phyloP scores from a whole-genome alignment of 2,113 vertebrate species.

The Embiotoca jacksoni region DNA sequence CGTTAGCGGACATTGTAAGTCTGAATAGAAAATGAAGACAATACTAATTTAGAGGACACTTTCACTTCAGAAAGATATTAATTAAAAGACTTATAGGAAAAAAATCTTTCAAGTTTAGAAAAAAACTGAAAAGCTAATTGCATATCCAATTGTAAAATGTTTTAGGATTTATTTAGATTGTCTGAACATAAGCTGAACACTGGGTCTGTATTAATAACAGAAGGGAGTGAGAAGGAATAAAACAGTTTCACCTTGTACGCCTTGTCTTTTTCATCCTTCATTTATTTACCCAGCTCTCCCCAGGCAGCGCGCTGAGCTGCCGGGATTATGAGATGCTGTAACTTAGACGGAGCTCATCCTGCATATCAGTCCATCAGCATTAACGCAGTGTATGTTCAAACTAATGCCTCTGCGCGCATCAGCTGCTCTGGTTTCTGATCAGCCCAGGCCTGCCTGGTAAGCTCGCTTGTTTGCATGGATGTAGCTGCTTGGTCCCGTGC shows the following conservation, averaged over 20 bases:
- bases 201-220: background rate
- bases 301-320: conserved; percentile 31
- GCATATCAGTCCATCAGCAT: conserved; percentile 60
- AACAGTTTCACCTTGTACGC: conserved; percentile 22
- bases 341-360: conserved; percentile 48
- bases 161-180: too few species aligned
- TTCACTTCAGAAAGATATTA: too few species aligned
- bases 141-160: too few species aligned
- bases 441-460: conserved; percentile 46
- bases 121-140: too few species aligned
- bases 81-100: too few species aligned
- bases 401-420: conserved; percentile 46
- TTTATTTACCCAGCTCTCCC: conserved; percentile 50
- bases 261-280: background rate
- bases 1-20: background rate
- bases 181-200: background rate
- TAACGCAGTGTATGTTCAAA: conserved; percentile 52
- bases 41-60: too few species aligned
- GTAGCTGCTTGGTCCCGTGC: conserved; percentile 29
- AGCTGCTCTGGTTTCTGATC: conserved; percentile 36
- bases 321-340: conserved; percentile 55
- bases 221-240: background rate
- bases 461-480: conserved; percentile 53
- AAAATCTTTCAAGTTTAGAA: too few species aligned
- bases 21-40: background rate